Base-by-base conservation (phyloP, 2,888 invertebrate species). In the Diabrotica balteata region DNA sequence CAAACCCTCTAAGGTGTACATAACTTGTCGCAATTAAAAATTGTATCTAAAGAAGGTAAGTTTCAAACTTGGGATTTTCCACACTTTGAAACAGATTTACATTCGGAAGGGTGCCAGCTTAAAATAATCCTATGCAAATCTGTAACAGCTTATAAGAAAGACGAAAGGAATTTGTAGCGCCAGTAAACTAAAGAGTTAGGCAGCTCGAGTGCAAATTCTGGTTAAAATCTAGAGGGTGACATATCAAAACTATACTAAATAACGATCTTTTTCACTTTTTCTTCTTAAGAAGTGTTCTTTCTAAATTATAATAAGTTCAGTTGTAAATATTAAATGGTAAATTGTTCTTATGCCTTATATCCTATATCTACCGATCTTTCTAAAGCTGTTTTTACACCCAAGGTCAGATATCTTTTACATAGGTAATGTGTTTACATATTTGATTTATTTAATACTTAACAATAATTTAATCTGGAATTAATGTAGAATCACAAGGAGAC, bases 51-150 rank as follows among this genome's bases (percentile, higher is more conserved):
- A 45, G n/a, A 57, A 57, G 73, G 74, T 71, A 73, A 76, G 73
- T 74, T 76, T 71, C 70, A 69, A 68, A 71, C 72, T 67, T 62
- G 67, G 65, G 69, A 79, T 78, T 77, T 45, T 57, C 55, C 45
- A 45, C 17, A 57, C 55, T 74, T 78, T 78, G 80, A 82, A 82
- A 81, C 80, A 80, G 81, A 80, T 80, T 81, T 80, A 80, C 80
- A 65, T 81, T 82, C 82, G 82, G 80, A 82, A 79, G 81, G 79
- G 78, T 81, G 79, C 80, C 80, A 81, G 81, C 82, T 82, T 82
- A 80, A 81, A 82, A 83, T 83, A 83, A 83, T 83, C 83, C 82
- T 83, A 83, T 83, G 83, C 82, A 83, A 84, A 84, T 84, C 82
- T 82, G 79, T 72, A 70, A 72, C 71, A 73, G 80, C 79, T 80